Percentiles rank a stretch among this genome's conserved stretches.
Evolutionary conservation across 2,113 vertebrate species (phyloP).

Genomic region (Hystrix cristata): DNA sequence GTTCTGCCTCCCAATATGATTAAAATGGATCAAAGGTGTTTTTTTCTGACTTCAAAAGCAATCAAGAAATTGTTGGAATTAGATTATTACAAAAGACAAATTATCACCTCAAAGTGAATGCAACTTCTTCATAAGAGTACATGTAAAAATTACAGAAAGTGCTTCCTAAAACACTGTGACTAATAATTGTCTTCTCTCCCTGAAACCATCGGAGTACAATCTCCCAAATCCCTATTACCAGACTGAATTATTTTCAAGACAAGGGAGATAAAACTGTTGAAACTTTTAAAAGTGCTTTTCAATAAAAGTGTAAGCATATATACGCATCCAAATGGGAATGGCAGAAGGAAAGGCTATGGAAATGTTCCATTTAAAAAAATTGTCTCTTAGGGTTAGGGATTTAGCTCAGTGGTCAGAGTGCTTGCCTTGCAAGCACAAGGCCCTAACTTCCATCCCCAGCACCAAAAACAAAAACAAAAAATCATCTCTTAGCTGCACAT

Average conservation of each 20-base stretch:
- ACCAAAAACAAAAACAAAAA: not conserved
- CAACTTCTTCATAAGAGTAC: conserved; percentile 37
- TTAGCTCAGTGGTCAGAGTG: too few relatives aligned
- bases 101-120: conserved; percentile 22
- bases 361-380: not conserved
- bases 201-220: conserved; percentile 20
- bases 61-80: conserved; percentile 36
- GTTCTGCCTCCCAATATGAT: not conserved
- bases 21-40: conserved; percentile 35
- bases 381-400: too few relatives aligned
- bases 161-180: conserved; percentile 30
- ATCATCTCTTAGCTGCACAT: not conserved
- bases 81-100: conserved; percentile 52
- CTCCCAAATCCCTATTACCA: not conserved
- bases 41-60: conserved; percentile 34
- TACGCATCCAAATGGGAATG: not conserved
- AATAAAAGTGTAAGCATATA: conserved; percentile 23
- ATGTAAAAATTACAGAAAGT: not conserved
- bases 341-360: not conserved
- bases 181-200: not conserved
- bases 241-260: conserved; percentile 38
- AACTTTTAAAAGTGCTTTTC: conserved; percentile 47
- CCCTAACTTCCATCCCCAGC: too few relatives aligned
- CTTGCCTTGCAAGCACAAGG: too few relatives aligned
- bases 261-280: not conserved